Evolutionary conservation across 2,888 invertebrate species (phyloP).

Genomic region (Coenonympha arcania): DNA sequence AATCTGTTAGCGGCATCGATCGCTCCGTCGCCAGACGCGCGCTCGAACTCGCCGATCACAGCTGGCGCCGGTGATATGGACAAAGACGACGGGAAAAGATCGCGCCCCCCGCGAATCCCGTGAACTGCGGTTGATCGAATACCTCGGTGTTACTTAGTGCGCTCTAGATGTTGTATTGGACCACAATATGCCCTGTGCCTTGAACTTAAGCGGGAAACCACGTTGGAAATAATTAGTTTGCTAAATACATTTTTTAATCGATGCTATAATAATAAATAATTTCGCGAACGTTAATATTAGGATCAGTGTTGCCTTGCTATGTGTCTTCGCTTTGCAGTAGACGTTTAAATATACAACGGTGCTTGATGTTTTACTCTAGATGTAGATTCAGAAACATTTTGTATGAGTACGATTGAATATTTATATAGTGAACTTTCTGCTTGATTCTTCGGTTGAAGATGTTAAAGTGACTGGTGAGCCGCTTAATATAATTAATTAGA

Average conservation of each 20-base stretch:
- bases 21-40: conserved; percentile 58
- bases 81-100: conserved; percentile 53
- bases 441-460: conserved; percentile 11
- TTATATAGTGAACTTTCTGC: conserved; percentile 5
- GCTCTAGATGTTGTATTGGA: conserved; percentile 58
- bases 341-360: conserved; percentile 61
- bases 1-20: conserved; percentile 72
- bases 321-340: conserved; percentile 72
- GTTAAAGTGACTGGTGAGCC: conserved; percentile 26
- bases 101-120: conserved; percentile 43
- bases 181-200: conserved; percentile 65
- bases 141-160: conserved; percentile 57
- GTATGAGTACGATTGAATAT: conserved; percentile 9
- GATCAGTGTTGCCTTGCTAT: conserved; percentile 72
- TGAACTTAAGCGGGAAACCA: conserved; percentile 44
- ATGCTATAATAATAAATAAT: conserved; percentile 48
- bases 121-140: conserved; percentile 40
- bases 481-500: conserved; percentile 9
- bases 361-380: conserved; percentile 43
- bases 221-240: conserved; percentile 42
- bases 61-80: conserved; percentile 63
- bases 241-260: conserved; percentile 42
- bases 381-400: conserved; percentile 21
- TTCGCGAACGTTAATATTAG: conserved; percentile 53
- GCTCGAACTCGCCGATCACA: conserved; percentile 63